Conservation (phyloP, 2,797 vertebrate species). For the Centropyge bicolor region DNA sequence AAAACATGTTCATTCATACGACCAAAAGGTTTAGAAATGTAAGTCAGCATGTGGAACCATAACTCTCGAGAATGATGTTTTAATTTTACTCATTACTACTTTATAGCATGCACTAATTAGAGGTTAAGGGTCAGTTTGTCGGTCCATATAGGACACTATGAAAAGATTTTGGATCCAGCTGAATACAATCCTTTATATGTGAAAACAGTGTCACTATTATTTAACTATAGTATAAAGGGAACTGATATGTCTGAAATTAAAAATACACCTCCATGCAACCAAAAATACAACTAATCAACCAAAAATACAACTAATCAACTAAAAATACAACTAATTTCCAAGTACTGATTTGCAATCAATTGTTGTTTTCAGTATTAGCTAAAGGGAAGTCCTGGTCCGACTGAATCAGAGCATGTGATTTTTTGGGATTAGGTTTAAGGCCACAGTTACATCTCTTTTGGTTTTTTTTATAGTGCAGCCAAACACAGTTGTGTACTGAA, state of each 20-base stretch:
- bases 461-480: conserved; percentile 2
- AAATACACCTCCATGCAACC: not conserved
- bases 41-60: not conserved
- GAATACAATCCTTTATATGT: not conserved
- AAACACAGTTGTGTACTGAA: conserved; percentile 50
- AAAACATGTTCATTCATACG: conserved; percentile 18
- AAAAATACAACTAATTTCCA: no score
- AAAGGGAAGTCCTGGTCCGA: conserved; percentile 24
- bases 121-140: not conserved
- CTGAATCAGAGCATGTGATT: conserved; percentile 35
- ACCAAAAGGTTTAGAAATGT: not conserved
- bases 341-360: not conserved
- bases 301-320: not conserved
- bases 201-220: not conserved
- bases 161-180: not conserved
- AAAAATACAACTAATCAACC: not conserved
- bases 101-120: not conserved
- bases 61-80: not conserved
- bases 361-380: conserved; percentile 12
- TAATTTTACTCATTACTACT: not conserved
- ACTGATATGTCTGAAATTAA: not conserved
- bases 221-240: not conserved
- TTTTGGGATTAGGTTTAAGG: conserved; percentile 33
- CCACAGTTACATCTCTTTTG: conserved; percentile 1
- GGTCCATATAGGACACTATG: not conserved